Base-by-base conservation (phyloP, 2,888 invertebrate genomes). In the Crepidodera aurea region DNA sequence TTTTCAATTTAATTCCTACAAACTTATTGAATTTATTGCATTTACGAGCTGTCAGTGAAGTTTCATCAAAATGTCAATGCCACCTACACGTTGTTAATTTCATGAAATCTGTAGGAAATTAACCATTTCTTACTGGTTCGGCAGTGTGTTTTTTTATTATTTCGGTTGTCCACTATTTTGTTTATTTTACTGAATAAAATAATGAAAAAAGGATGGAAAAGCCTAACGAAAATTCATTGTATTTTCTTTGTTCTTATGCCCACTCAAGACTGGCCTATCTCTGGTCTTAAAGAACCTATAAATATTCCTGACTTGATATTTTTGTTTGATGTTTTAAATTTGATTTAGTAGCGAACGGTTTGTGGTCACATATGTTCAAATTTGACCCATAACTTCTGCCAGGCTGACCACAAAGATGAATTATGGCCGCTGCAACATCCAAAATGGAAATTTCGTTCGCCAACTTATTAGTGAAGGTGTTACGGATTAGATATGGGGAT, bases 291-390 rank as follows among this genome's bases (percentile, higher is more conserved):
- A 50, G 42, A 15, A 44, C 10, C 48, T 46, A 63, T 59, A 66
- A 61, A 66, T 66, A 61, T 66, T 60, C 61, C 63, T 39, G 62
- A 58, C 54, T 53, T 48, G 55, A 56, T 53, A 58, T 66, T 61
- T 66, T 59, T 34, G 58, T 68, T 68, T 62, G 68, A 68, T 61
- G 68, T 66, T 68, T 68, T 66, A 64, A 64, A 68, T 66, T 64
- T 64, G 66, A 62, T 65, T 65, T 60, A 59, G 60, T 62, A 25
- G 63, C 44, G 55, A 59, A 53, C 51, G 19, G 44, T 50, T 37
- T 50, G 70, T 60, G 74, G 73, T 68, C 74, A 66, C 75, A 75
- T 75, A 73, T 72, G 75, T 69, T 71, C 70, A 71, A 71, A 75
- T 75, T 74, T 71, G 29, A 68, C 70, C 70, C 64, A 69, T 72